These are phyloP conservation scores for Trichechus manatus DNA, from an alignment of 2,113 vertebrate genomes.

Conservation along the genomic window DNA sequence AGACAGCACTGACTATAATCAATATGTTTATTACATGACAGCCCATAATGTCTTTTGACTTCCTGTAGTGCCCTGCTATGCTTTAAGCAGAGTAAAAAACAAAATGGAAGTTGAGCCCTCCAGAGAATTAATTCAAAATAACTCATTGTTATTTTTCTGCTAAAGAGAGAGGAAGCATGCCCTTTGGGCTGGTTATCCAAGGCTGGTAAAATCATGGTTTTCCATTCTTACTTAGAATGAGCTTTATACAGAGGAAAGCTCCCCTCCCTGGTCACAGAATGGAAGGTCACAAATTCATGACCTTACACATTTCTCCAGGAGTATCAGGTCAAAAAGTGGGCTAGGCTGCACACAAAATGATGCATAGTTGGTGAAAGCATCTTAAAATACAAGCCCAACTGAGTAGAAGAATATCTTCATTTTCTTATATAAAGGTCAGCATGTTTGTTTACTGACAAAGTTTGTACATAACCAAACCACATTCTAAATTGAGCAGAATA, in stretches of 20 bases:
- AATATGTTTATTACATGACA: not conserved
- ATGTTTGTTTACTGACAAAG: conserved; percentile 55
- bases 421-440: conserved; percentile 59
- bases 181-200: not conserved
- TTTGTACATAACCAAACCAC: conserved; percentile 52
- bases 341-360: conserved; percentile 34
- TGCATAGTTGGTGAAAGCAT: not conserved
- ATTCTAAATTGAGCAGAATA: conserved; percentile 59
- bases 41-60: not conserved
- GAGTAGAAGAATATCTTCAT: conserved; percentile 28
- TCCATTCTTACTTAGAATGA: not conserved
- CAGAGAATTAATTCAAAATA: conserved; percentile 43
- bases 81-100: not conserved
- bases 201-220: not conserved
- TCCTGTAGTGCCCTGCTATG: not conserved
- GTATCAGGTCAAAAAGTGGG: not conserved
- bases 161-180: not conserved
- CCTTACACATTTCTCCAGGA: conserved; percentile 26
- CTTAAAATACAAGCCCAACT: conserved; percentile 29
- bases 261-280: not conserved
- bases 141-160: not conserved
- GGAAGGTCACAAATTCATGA: not conserved
- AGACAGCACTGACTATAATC: not conserved
- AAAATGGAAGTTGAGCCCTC: not conserved
- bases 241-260: not conserved